Evolutionary conservation across 2,113 vertebrate species (phyloP), one percentile per base, ranked within the genome.

Genomic region (Macquaria ambigua): DNA sequence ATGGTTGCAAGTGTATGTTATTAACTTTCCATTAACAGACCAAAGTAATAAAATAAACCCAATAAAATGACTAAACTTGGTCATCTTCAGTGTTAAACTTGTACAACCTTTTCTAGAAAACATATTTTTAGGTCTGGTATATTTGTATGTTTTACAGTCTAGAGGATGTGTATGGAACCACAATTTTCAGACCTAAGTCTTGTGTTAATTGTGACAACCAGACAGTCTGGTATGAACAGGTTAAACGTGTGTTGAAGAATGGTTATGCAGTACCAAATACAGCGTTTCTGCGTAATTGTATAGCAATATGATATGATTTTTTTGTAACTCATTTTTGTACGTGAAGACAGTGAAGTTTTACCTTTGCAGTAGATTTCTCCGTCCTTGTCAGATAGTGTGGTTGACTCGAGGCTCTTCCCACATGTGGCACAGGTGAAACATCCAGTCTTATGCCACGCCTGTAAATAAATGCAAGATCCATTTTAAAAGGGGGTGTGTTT

Each of bases 301-400:
- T 11, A 62, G 37, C 37, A 58, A 14, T 20, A 12, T 21, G 18
- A 0, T 61, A n/a, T 39, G 15, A n/a, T 67, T 20, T 48, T 7
- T 53, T 37, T 80, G 6, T 31, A 20, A 5, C 16, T 64, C 25
- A 8, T 23, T 41, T 21, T 34, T 48, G 34, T 37, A 15, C 25
- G 34, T 66, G 59, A 62, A 15, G 16, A 3, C 6, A 0, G 6
- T 64, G 14, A 4, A 15, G 25, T 78, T 81, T 74, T 93, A 98
- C 98, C 97, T 97, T 98, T 99, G 96, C 98, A 99, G 88, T 96
- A 99, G 88, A 99, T 98, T 89, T 99, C 97, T 37, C 98, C 98
- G 0, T 99, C 97, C 91, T 97, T 98, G 91, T 98, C 98, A 1
- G 97, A 96, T 90, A 98, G 90, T 68, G 98, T 99, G 85, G 98